phyloP scores from a whole-genome alignment of 1,140 invertebrate genomes.

The Pachypsylla venusta region DNA sequence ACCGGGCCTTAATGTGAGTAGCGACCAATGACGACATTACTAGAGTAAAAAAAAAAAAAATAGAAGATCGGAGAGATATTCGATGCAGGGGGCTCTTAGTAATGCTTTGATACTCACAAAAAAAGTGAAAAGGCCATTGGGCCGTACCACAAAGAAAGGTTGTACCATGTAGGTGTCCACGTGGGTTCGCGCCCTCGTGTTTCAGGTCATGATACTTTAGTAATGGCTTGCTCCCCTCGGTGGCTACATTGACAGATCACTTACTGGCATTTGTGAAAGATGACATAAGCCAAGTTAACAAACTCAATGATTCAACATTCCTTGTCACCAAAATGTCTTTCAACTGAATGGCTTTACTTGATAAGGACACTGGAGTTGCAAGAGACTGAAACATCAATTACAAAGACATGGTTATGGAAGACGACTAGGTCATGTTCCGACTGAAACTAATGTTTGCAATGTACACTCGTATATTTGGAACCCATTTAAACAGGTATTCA shows the following conservation, averaged over 20 bases:
- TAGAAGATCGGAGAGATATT: no score
- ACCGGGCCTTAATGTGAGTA: no score
- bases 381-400: slow-evolving; percentile 39
- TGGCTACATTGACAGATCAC: slow-evolving; percentile 29
- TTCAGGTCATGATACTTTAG: no score
- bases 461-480: slow-evolving; percentile 9
- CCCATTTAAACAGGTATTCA: slow-evolving; percentile 9
- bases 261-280: slow-evolving; percentile 48
- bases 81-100: no score
- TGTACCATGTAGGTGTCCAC: no score
- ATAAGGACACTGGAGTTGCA: slow-evolving; percentile 50
- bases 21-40: no score
- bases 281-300: slow-evolving; percentile 51
- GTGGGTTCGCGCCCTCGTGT: no score
- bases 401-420: slow-evolving; percentile 15
- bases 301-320: slow-evolving; percentile 46
- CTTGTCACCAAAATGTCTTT: slow-evolving; percentile 40
- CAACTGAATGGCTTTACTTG: slow-evolving; percentile 49
- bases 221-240: no score
- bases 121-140: no score
- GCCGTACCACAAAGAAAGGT: no score
- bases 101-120: no score
- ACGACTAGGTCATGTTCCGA: slow-evolving; percentile 10
- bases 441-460: slow-evolving; percentile 17
- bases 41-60: no score